phyloP scores from a whole-genome alignment of 2,888 invertebrate genomes.

The Apodemia duryi region DNA sequence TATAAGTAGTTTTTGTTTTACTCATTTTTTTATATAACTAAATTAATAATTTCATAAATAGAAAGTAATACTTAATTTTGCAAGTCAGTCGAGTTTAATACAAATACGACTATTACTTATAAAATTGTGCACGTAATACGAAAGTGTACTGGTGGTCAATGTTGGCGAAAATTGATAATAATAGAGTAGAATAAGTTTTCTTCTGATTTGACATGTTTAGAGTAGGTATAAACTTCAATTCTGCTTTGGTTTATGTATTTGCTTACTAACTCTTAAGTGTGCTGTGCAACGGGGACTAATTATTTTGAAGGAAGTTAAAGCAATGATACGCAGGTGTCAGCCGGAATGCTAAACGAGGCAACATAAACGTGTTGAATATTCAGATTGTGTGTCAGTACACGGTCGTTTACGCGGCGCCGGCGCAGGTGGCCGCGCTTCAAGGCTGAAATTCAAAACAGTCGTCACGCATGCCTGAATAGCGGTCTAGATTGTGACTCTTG shows the following conservation, averaged over 20 bases:
- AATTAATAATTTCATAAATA: too few relatives aligned
- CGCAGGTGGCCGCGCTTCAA: slow-evolving; percentile 81
- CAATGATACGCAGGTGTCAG: slow-evolving; percentile 68
- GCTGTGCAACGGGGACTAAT: slow-evolving; percentile 19
- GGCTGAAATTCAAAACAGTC: slow-evolving; percentile 79
- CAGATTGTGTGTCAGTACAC: slow-evolving; percentile 75
- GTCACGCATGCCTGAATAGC: slow-evolving; percentile 74
- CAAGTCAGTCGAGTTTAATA: too few relatives aligned
- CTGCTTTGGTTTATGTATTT: neutral
- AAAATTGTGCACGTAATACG: too few relatives aligned
- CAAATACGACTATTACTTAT: too few relatives aligned
- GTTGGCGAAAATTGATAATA: neutral
- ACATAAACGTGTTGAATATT: slow-evolving; percentile 76
- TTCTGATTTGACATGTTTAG: neutral
- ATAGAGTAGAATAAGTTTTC: too few relatives aligned
- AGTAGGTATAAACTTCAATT: neutral
- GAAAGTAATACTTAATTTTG: too few relatives aligned
- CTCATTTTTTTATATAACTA: too few relatives aligned
- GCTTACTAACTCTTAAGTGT: neutral
- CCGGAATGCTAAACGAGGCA: slow-evolving; percentile 67
- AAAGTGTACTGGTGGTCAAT: too few relatives aligned
- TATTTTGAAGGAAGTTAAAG: slow-evolving; percentile 32
- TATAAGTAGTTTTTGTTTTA: too few relatives aligned
- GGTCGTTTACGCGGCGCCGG: slow-evolving; percentile 81
- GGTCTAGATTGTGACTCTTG: slow-evolving; percentile 54